These are phyloP conservation scores for Larimichthys polyactis DNA, from an alignment of 2,113 vertebrate species.

Conservation along the genomic window DNA sequence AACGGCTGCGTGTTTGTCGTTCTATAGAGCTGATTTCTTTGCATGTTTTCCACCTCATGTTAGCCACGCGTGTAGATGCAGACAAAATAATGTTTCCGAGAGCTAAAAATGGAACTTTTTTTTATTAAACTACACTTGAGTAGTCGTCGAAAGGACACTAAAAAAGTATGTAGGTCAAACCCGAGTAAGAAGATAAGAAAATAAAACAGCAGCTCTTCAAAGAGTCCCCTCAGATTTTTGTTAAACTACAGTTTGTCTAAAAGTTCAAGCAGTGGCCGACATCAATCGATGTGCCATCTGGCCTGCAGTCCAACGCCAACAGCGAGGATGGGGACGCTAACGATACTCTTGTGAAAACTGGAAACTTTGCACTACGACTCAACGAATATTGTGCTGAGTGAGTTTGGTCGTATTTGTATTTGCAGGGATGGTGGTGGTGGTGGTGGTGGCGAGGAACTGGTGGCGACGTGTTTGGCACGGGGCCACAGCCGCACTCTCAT, in stretches of 20 bases:
- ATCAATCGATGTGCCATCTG: background rate
- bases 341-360: constrained; percentile 9
- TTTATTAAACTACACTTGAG: too few relatives aligned
- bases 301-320: background rate
- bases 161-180: background rate
- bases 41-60: background rate
- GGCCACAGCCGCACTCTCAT: constrained; percentile 56
- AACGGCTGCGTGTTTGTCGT: background rate
- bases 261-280: constrained; percentile 9
- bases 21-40: background rate
- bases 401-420: constrained; percentile 17
- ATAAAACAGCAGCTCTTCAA: too few relatives aligned
- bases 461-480: constrained; percentile 46
- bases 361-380: constrained; percentile 25
- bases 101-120: too few relatives aligned
- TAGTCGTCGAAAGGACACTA: too few relatives aligned
- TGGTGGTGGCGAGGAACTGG: constrained; percentile 19
- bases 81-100: too few relatives aligned
- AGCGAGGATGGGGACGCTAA: background rate
- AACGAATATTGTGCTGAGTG: constrained; percentile 7
- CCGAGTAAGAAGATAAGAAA: too few relatives aligned
- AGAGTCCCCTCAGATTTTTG: background rate
- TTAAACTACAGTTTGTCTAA: background rate
- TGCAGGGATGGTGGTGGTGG: constrained; percentile 13
- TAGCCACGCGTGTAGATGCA: background rate